phyloP scores from a whole-genome alignment of 2,888 invertebrate genomes.

The Creontiades dilutus region DNA sequence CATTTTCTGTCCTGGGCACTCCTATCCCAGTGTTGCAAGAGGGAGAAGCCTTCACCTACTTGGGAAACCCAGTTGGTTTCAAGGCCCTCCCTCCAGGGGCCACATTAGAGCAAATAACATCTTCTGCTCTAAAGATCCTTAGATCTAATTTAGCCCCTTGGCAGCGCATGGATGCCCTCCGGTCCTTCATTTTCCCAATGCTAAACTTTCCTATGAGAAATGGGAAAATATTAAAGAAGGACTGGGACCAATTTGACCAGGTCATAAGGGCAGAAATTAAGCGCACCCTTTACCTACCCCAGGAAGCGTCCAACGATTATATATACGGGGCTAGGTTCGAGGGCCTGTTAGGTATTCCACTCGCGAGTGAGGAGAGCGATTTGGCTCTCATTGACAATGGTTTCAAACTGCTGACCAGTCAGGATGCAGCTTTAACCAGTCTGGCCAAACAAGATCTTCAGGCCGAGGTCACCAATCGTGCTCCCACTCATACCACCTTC shows the following conservation, averaged over 20 bases:
- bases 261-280: constrained; percentile 45
- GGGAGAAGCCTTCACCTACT: constrained; percentile 44
- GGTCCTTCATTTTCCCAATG: constrained; percentile 52
- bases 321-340: constrained; percentile 50
- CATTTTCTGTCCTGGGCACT: background rate
- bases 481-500: background rate
- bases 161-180: constrained; percentile 51
- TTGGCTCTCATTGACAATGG: background rate
- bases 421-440: background rate
- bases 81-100: constrained; percentile 23
- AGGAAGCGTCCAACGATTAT: constrained; percentile 68
- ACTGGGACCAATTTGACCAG: constrained; percentile 47
- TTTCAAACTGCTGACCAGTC: constrained; percentile 36
- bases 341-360: constrained; percentile 48
- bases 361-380: constrained; percentile 67
- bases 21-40: constrained; percentile 11
- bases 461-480: background rate
- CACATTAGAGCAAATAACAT: constrained; percentile 15
- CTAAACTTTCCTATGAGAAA: constrained; percentile 50
- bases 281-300: constrained; percentile 27
- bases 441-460: constrained; percentile 45
- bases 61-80: constrained; percentile 66
- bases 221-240: background rate
- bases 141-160: constrained; percentile 34
- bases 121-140: constrained; percentile 29